These are phyloP conservation scores for Ephydatia muelleri DNA, from an alignment of 37 sponge, comb jelly and placozoan genomes.

Conservation along the genomic window DNA sequence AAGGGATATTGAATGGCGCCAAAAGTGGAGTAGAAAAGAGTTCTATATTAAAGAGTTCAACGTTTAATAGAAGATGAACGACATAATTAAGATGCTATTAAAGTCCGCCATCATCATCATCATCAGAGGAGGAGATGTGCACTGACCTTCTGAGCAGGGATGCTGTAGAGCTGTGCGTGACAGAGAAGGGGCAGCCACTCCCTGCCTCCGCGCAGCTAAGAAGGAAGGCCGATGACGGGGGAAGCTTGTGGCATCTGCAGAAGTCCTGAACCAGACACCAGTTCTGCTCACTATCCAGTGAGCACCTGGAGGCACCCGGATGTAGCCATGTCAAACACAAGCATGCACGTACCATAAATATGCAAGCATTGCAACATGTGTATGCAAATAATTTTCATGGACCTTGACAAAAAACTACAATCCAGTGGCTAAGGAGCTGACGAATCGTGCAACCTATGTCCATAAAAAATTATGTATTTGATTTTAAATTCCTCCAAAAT, in stretches of 20 bases:
- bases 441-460: no score
- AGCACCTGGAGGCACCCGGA: slow-evolving; percentile 15
- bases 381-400: no score
- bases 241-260: slow-evolving; percentile 64
- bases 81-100: no score
- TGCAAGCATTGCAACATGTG: not conserved
- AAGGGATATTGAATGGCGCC: not conserved
- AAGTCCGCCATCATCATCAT: no score
- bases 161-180: slow-evolving; percentile 64
- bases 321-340: not conserved
- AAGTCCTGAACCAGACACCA: slow-evolving; percentile 73
- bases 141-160: slow-evolving; percentile 59
- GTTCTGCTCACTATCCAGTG: slow-evolving; percentile 59
- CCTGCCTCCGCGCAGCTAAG: slow-evolving; percentile 56
- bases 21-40: not conserved
- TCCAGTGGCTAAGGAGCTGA: no score
- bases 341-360: not conserved
- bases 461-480: no score
- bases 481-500: no score
- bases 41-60: no score
- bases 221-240: slow-evolving; percentile 61
- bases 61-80: no score
- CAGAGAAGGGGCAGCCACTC: slow-evolving; percentile 89
- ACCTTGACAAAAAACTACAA: no score
- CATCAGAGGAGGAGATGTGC: no score